phyloP scores from a whole-genome alignment of 2,113 vertebrate genomes.

The Psettodes erumei region DNA sequence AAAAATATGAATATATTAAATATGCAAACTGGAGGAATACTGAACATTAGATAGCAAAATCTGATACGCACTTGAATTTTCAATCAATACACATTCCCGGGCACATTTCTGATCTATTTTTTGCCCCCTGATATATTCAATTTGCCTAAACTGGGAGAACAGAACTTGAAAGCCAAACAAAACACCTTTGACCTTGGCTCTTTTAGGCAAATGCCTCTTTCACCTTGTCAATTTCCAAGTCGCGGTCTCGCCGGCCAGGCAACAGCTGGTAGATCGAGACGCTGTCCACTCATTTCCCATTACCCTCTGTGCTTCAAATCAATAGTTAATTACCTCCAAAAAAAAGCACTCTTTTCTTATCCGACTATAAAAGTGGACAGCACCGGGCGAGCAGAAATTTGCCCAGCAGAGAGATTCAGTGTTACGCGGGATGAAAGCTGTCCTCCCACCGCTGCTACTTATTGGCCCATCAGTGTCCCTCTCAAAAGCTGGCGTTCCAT shows the following conservation, averaged over 20 bases:
- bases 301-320: constrained; percentile 73
- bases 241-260: constrained; percentile 24
- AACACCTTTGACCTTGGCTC: constrained; percentile 28
- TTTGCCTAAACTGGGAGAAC: constrained; percentile 10
- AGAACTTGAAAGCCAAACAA: constrained; percentile 33
- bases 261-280: constrained; percentile 45
- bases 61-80: neutral
- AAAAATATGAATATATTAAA: constrained; percentile 11
- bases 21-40: neutral
- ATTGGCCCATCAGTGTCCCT: constrained; percentile 67
- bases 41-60: constrained; percentile 6
- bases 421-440: constrained; percentile 61
- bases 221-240: constrained; percentile 28
- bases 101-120: neutral
- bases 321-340: constrained; percentile 81
- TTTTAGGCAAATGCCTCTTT: constrained; percentile 34
- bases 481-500: constrained; percentile 56
- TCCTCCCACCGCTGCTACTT: constrained; percentile 66
- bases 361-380: constrained; percentile 62
- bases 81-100: neutral
- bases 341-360: constrained; percentile 64
- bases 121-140: neutral
- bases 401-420: constrained; percentile 57
- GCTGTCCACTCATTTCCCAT: constrained; percentile 68
- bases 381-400: constrained; percentile 44